phyloP scores from a whole-genome alignment of 2,888 invertebrate genomes.

The Caenorhabditis zanzibari region DNA sequence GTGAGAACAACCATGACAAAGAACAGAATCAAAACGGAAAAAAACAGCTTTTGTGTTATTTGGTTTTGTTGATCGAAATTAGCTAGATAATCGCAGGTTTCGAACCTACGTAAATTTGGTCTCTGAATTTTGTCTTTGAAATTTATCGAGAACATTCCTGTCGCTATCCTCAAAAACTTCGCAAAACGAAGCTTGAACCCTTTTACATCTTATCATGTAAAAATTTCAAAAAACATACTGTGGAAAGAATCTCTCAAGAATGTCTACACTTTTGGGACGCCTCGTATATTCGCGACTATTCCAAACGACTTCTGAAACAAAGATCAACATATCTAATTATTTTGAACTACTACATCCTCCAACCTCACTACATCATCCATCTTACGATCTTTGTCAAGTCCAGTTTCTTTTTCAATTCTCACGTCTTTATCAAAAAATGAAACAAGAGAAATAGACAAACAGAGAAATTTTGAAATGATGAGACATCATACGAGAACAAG shows the following conservation, averaged over 20 bases:
- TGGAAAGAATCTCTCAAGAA: too few relatives aligned
- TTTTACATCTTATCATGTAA: too few relatives aligned
- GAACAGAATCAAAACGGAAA: background rate
- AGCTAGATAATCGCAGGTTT: slow-evolving; percentile 3
- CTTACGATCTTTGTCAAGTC: background rate
- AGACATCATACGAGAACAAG: background rate
- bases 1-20: background rate
- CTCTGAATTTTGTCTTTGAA: background rate
- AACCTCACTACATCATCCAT: slow-evolving; percentile 8
- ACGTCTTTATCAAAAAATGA: slow-evolving; percentile 17
- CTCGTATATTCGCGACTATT: too few relatives aligned
- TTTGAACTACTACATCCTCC: slow-evolving; percentile 32
- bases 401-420: background rate
- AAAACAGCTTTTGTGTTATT: background rate
- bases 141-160: background rate
- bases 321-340: background rate
- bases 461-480: background rate
- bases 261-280: too few relatives aligned
- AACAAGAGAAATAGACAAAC: slow-evolving; percentile 20
- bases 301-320: background rate
- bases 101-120: background rate
- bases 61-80: background rate
- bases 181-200: too few relatives aligned
- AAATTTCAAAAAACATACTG: too few relatives aligned
- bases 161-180: too few relatives aligned